Base-by-base conservation (phyloP, 2,797 vertebrate genomes). In the Eulemur mongoz region DNA sequence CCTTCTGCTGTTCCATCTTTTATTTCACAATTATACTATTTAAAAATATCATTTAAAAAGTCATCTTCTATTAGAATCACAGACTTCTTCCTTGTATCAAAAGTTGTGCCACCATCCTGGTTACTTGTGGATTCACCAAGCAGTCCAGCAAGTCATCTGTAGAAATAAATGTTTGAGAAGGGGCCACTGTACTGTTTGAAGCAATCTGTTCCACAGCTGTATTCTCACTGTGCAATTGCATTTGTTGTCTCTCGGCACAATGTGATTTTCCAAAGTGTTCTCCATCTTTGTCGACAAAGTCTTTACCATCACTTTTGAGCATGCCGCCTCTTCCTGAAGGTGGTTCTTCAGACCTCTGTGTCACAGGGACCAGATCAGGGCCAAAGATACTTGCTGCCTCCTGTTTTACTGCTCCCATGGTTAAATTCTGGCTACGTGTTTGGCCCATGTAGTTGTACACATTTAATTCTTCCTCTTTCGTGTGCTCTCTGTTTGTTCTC, bases 61-160 rank as follows among this genome's bases (percentile, higher is more conserved):
- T 59, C 45, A 50, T 69, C 59, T 83, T 89, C 69, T 57, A 59
- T 76, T 85, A 20, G 43, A 85, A 95, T 95, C 95, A 98, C 78
- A 97, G 83, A 87, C 75, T 93, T 75, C 94, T 98, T 91, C 98
- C 98, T 85, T 99, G 98, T 97, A 99, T 76, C 72, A 99, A 96
- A 82, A 99, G 99, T 97, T 90, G 98, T 48, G 99, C 98, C 93
- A 99, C 99, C 45, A 98, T 97, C 82, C 95, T 93, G 65, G 99
- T 98, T 95, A 99, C 98, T n/a, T 98, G 98, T 1, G 99, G 99
- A 98, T 99, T 99, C 93, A 99, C 97, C 97, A 99, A 98, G 96
- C 99, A 99, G 97, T 99, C 99, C 17, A 99, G 97, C 97, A 99
- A 97, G 96, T 99, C 99, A 79, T 99, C 99, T 78, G 99, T 99